Evolutionary conservation across 2,888 invertebrate species (phyloP), one percentile per base, ranked within the genome.

Genomic region (Agriopis marginaria): DNA sequence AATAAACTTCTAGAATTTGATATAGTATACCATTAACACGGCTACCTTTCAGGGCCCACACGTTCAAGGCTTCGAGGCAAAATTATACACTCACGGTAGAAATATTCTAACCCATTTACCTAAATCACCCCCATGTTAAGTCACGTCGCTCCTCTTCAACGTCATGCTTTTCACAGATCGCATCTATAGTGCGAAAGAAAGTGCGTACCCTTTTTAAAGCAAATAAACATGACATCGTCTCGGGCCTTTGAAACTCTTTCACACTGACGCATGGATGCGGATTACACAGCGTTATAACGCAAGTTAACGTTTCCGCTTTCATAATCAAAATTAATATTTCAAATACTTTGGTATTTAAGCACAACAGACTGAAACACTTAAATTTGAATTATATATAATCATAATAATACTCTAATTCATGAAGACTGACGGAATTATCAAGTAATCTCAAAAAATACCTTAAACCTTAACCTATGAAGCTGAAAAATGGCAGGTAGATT

Each of bases 151-250:
- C 84, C 86, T 86, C 83, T 83, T 86, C 82, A 85, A 85, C 83
- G 86, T 87, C 86, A 83, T 82, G 81, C 82, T 82, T 88, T 87
- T 86, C 82, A 84, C 73, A 77, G 76, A 78, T 73, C 77, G 75
- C 76, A 77, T 80, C 79, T 80, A 76, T 82, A 77, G 77, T 74
- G 88, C 85, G 85, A 89, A 89, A 87, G 86, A 88, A 88, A 87
- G 83, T 82, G 81, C 79, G 81, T 83, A 85, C 84, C 86, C 89
- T 88, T 88, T 88, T 88, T 85, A 87, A 89, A 87, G 87, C 88
- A 91, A 92, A 93, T 92, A 92, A 90, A 92, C 92, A 90, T 88
- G 90, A 88, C 89, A 87, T 88, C 88, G 88, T 89, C 88, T 89
- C 64, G 69, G 75, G 63, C 69, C 73, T 60, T 69, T 66, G 53